Base-by-base conservation (phyloP, 2,888 invertebrate species). In the Lacanobia wlatinum region DNA sequence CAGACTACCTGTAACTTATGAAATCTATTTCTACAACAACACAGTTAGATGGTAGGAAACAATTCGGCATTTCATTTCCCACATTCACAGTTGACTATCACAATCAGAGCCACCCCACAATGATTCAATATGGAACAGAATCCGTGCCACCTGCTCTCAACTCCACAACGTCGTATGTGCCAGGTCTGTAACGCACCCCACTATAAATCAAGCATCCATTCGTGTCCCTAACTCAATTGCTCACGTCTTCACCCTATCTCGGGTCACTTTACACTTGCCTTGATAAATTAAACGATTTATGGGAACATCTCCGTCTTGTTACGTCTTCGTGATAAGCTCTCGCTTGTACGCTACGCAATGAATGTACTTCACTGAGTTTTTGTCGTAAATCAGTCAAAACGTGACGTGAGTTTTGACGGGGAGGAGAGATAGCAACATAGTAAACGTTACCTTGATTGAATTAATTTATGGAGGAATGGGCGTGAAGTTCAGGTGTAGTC, bases 281-380 rank as follows among this genome's bases (percentile, higher is more conserved):
- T 76, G 75, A 78, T 86, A 74, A 77, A 77, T 80, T 72, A 64
- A 73, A 74, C 61, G 76, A 84, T 81, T 85, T 77, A 82, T 71
- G 66, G 48, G 64, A 78, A 72, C 65, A 76, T 78, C 72, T 73
- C 65, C 34, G 40, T 60, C 55, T 70, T 50, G 46, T 38, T 67
- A 66, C 48, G 16, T 53, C 67, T 1, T 50, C 34, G 53, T 70
- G 77, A 80, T 80, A 85, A 80, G 73, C 59, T 53, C 65, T 83
- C 38, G 69, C 73, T 75, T 78, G 61, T 64, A 55, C 50, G 58
- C 63, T 43, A 62, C 67, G 77, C 74, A 77, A 70, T 70, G 60
- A 23, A 68, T 46, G 34, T 48, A 21, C 52, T 67, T 80, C 66
- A 66, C 63, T 70, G 73, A 58, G 58, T 71, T 38, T 28, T 46